Evolutionary conservation across 1,140 invertebrate genomes (phyloP).

Genomic region (Ceratitis capitata): DNA sequence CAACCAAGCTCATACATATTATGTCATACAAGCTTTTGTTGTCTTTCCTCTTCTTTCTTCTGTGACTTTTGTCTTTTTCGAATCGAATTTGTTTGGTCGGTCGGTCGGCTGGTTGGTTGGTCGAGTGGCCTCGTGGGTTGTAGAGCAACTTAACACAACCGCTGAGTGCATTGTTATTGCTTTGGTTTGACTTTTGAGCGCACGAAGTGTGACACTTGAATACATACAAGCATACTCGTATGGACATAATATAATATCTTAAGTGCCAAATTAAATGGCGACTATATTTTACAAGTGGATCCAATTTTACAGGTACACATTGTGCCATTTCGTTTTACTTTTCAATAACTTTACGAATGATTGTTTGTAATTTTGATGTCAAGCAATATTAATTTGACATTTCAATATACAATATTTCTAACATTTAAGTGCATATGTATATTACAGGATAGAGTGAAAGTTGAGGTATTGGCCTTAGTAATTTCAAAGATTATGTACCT

Average conservation of each 20-base stretch:
- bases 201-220: neutral
- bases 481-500: too few relatives aligned
- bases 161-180: neutral
- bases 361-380: neutral
- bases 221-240: neutral
- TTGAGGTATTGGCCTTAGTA: too few relatives aligned
- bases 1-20: neutral
- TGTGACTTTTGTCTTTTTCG: too few relatives aligned
- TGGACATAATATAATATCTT: neutral
- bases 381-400: neutral
- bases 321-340: neutral
- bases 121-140: too few relatives aligned
- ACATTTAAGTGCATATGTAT: neutral
- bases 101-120: too few relatives aligned
- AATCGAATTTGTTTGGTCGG: too few relatives aligned
- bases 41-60: too few relatives aligned
- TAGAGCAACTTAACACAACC: neutral
- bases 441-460: neutral
- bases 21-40: too few relatives aligned
- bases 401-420: constrained; percentile 9
- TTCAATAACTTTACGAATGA: neutral
- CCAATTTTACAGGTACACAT: neutral
- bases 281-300: neutral
- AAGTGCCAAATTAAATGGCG: neutral
- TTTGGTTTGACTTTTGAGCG: neutral